Base-by-base conservation (phyloP, 2,888 invertebrate genomes). In the Cinara cedri region DNA sequence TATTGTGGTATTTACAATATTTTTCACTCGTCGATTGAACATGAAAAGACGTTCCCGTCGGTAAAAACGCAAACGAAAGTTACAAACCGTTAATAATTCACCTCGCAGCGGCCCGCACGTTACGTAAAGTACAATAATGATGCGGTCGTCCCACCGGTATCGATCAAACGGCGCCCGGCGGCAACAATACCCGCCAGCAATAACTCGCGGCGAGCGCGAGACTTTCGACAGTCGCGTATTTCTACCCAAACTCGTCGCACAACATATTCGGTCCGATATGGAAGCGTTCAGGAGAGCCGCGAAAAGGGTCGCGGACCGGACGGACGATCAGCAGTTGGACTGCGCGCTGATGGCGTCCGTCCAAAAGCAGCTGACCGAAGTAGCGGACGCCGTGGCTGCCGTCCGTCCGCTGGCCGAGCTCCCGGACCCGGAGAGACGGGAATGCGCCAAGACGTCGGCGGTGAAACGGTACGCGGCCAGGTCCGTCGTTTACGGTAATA, bases 381-480 rank as follows among this genome's bases (percentile, higher is more conserved):
- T 78, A 13, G 49, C 68, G n/a, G 60, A 70, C n/a, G 78, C 78
- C 9, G 60, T 78, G 16, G 60, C 46, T 14, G 13, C 3, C 0
- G 26, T 78, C 1, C 70, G 60, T 14, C 78, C 78, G 34, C 60
- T 78, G 26, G 78, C 78, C 34, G 70, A n/a, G 14, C 60, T 78
- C 10, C 19, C 78, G n/a, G 78, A 62, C 0, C 21, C 44, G n/a
- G 78, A 70, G 42, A 78, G 57, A 60, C 78, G 49, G 3, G 78
- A 78, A n/a, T 78, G 78, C 24, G 68, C 78, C 24, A 78, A 70
- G 34, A 78, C 68, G 1, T 78, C 78, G 46, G 26, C 51, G 0
- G 24, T 70, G 10, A 62, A n/a, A 60, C 21, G 60, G 16, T 78
- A 62, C 21, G 49, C 51, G 34, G 51, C 70, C 16, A 60, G 14